These are phyloP conservation scores for Geopemphigus sp. DNA, from an alignment of 1,140 invertebrate species.

Conservation along the genomic window DNA sequence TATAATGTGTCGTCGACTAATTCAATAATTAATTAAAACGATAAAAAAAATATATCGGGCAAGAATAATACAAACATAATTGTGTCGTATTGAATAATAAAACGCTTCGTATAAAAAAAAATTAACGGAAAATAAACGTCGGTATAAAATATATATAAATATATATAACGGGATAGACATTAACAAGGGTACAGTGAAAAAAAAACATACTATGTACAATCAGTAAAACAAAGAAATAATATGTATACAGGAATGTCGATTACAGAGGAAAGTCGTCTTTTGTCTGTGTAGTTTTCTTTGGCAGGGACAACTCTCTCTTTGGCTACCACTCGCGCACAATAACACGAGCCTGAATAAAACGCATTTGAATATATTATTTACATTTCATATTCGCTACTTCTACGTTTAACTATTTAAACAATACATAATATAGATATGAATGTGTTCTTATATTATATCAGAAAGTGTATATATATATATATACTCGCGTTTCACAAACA, in stretches of 20 bases:
- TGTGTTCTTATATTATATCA: background rate
- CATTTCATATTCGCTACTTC: slow-evolving; percentile 1
- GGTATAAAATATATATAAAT: slow-evolving; percentile 26
- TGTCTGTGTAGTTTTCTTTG: slow-evolving; percentile 23
- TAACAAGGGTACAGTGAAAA: slow-evolving; percentile 17
- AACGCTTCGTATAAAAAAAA: slow-evolving; percentile 16
- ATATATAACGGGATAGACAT: slow-evolving; percentile 39
- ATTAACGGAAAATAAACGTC: slow-evolving; percentile 38
- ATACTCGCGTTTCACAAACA: background rate
- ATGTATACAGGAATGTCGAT: slow-evolving; percentile 24
- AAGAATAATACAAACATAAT: slow-evolving; percentile 23
- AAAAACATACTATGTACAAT: slow-evolving; percentile 25
- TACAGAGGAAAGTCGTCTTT: background rate
- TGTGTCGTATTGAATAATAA: no score
- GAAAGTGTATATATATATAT: background rate
- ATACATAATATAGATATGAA: slow-evolving; percentile 34
- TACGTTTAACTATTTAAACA: slow-evolving; percentile 30
- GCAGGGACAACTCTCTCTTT: slow-evolving; percentile 12
- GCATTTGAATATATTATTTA: slow-evolving; percentile 33
- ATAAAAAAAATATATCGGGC: background rate
- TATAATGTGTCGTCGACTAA: background rate
- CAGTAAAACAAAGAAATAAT: slow-evolving; percentile 21
- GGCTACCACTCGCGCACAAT: background rate
- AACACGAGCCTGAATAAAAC: background rate
- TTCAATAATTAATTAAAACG: background rate